phyloP scores from a whole-genome alignment of 2,888 invertebrate species.

The Campopleginae sp. region DNA sequence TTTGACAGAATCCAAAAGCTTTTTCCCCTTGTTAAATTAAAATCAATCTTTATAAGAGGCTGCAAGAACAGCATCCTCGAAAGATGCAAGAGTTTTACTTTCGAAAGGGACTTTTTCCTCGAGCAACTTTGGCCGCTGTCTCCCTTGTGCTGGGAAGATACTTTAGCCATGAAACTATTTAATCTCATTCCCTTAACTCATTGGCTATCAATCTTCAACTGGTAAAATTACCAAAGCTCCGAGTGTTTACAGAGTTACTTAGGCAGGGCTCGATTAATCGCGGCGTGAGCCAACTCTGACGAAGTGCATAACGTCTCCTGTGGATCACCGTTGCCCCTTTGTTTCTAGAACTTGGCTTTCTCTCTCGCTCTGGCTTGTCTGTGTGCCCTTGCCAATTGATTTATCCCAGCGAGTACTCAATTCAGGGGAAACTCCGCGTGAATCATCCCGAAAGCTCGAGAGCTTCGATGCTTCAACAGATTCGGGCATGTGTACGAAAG shows the following conservation, averaged over 20 bases:
- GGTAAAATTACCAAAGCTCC: slow-evolving; percentile 39
- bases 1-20: slow-evolving; percentile 2
- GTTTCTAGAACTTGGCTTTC: not conserved
- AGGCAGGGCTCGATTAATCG: slow-evolving; percentile 41
- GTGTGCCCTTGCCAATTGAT: slow-evolving; percentile 38
- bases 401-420: slow-evolving; percentile 37
- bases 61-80: slow-evolving; percentile 11
- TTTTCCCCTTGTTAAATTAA: not conserved
- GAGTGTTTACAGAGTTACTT: slow-evolving; percentile 62
- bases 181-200: slow-evolving; percentile 34
- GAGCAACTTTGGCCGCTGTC: not conserved
- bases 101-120: not conserved
- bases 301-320: not conserved
- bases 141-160: slow-evolving; percentile 30
- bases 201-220: slow-evolving; percentile 4
- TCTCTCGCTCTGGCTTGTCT: not conserved
- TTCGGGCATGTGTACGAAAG: not conserved
- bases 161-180: slow-evolving; percentile 29
- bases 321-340: slow-evolving; percentile 4
- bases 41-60: not conserved
- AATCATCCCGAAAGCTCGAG: slow-evolving; percentile 6
- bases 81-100: not conserved
- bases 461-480: slow-evolving; percentile 15
- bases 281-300: slow-evolving; percentile 20
- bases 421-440: slow-evolving; percentile 26